Evolutionary conservation across 2,113 vertebrate genomes (phyloP), one percentile per base, ranked within the genome.

Genomic region (Alethe castanea): DNA sequence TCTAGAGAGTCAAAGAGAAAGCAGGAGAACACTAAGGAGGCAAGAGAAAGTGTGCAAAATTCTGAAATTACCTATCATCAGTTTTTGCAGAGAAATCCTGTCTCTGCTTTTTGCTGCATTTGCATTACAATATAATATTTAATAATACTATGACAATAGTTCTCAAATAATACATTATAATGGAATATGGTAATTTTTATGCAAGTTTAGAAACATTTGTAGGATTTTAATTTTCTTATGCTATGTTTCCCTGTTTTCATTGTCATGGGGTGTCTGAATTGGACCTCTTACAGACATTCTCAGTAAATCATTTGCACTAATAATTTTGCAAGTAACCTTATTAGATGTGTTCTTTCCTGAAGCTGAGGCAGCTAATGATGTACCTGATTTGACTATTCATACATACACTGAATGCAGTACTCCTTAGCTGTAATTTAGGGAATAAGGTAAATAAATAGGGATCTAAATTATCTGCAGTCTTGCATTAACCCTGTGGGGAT

Each of bases 151-250:
- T 84, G 79, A 77, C 88, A 92, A 60, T 92, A 48, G 60, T 88
- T 88, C 76, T 92, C 44, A 20, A 78, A 88, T 90, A 95, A 92
- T 93, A 35, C 52, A 33, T 54, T 54, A 40, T 83, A 95, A 85
- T 92, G 92, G 72, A 88, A 84, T 83, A 71, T 71, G 88, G 86
- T 88, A 33, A 95, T 94, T 92, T 84, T 23, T 71, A 38, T 92
- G 88, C 86, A 86, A 81, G 88, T 90, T 86, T 86, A 90, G 85
- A 92, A 90, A 74, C 56, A 78, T 86, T 71, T 81, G 53, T 78
- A 72, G 88, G 92, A 81, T 94, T 96, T 86, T 92, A 73, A 94
- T 95, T 95, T 94, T 90, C 88, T 86, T 64, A n/a, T 74, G 71
- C 16, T 66, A 14, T 56, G 19, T 86, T 88, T 81, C 76, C 80